phyloP scores from a whole-genome alignment of 2,797 vertebrate species.

The Siniperca scherzeri region DNA sequence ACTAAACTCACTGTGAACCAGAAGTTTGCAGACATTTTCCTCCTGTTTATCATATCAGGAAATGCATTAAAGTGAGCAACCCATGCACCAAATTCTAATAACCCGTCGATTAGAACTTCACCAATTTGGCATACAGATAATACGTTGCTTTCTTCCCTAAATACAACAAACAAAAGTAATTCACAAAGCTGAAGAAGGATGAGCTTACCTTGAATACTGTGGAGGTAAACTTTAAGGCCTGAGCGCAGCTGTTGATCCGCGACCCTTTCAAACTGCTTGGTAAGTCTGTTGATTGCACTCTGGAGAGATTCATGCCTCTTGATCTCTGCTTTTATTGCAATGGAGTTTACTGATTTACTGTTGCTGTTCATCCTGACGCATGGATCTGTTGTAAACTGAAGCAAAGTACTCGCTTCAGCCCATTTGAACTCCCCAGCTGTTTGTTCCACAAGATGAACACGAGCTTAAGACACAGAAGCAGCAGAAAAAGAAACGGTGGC shows the following conservation, averaged over 20 bases:
- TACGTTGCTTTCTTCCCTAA: background rate
- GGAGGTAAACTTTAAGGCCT: slow-evolving; percentile 87
- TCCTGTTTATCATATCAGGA: background rate
- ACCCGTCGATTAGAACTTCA: background rate
- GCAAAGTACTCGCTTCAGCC: slow-evolving; percentile 72
- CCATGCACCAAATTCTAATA: background rate
- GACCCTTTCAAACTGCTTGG: slow-evolving; percentile 88
- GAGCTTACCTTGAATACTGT: slow-evolving; percentile 88
- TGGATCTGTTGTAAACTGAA: slow-evolving; percentile 52
- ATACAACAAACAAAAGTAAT: background rate
- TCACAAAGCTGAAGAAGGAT: background rate
- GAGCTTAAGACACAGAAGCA: slow-evolving; percentile 24
- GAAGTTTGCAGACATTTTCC: background rate
- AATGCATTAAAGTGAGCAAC: background rate
- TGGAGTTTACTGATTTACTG: slow-evolving; percentile 80
- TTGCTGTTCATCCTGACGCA: slow-evolving; percentile 83
- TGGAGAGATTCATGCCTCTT: slow-evolving; percentile 88
- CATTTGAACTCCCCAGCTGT: slow-evolving; percentile 72
- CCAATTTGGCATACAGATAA: background rate
- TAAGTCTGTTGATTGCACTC: slow-evolving; percentile 85
- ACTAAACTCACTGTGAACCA: background rate
- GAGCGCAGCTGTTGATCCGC: slow-evolving; percentile 85
- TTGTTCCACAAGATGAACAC: slow-evolving; percentile 45
- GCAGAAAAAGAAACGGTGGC: slow-evolving; percentile 30
- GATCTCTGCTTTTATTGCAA: slow-evolving; percentile 90